Base-by-base conservation (phyloP, 2,797 vertebrate species). In the Malacoctenus gilli region DNA sequence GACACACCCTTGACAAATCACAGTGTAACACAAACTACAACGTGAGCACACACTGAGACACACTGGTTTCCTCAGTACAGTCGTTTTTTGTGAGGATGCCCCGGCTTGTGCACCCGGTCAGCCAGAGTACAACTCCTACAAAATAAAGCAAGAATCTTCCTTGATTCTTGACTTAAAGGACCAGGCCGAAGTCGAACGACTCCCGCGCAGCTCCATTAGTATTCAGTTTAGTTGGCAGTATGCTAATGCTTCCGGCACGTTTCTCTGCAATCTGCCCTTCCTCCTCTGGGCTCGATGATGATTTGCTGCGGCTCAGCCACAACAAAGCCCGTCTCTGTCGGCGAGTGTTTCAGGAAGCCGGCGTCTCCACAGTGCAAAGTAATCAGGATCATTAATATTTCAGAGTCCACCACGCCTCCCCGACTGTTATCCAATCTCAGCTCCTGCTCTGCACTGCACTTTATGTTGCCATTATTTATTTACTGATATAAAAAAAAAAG, bases 321-420 rank as follows among this genome's bases (percentile, higher is more conserved):
- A 73, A 59, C 52, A 68, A 69, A 69, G 42, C 20, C 57, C 0
- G 1, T 40, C n/a, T 38, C 51, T 62, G 60, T 77, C 61, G 62
- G 38, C 32, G 79, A 68, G 73, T 60, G 55, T 83, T 69, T 66
- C 34, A 63, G 64, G 53, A 75, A 70, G 67, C 57, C 52, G 46
- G 41, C 72, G 58, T 82, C 68, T 62, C 61, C 2, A 55, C 64
- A 21, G 65, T 73, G 79, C 51, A 70, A 77, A 83, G 72, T 82
- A 77, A 87, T 88, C 73, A 85, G 64, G 43, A 67, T 77, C 75
- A 86, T 91, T 84, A 90, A 91, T 91, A 91, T 90, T 92, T 91
- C 64, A 92, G 63, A 62, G 66, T 49, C 25, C 12, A 14, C 59
- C 74, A 75, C 73, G 52, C 85, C 84, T 60, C 69, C 62, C 44